Base-by-base conservation (phyloP, 2,113 vertebrate species). In the Strix uralensis region DNA sequence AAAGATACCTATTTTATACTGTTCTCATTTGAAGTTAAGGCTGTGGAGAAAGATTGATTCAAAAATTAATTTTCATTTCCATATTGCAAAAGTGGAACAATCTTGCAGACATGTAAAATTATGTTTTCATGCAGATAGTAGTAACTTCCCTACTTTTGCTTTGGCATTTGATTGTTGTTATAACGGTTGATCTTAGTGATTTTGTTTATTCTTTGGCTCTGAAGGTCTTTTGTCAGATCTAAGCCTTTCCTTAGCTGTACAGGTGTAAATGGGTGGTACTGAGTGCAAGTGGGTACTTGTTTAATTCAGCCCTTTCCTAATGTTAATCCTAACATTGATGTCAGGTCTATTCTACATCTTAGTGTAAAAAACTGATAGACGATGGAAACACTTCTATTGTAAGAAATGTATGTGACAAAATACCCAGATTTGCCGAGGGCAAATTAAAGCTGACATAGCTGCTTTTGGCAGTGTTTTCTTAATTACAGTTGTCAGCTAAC, bases 401-500 rank as follows among this genome's bases (percentile, higher is more conserved):
- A 77, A 92, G 55, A 96, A 97, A 93, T 27, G 2, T 73, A 46
- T 84, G 54, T 94, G 85, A 97, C 92, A 83, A 95, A 96, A 96
- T 77, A 95, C 58, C 18, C 29, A 59, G 72, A 20, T 77, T 94
- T 96, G 92, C 91, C 18, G 2, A 72, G 65, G 90, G 91, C 94
- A 95, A 86, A 93, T 91, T 86, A 63, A 90, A 91, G 77, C 83
- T 90, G 85, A 95, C 23, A 18, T 94, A 95, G 57, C 65, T 96
- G 70, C 70, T 89, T 13, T 78, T 94, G 88, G 40, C 72, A 88
- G 38, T 92, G 30, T 96, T 96, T 96, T 94, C 82, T 75, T 97
- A 97, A 94, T 97, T 96, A 94, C 26, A 61, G 47, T 80, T 97
- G 94, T 97, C 96, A 96, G 78, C 66, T 91, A 91, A 95, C 62